These are phyloP conservation scores for Lordiphosa fenestrarum DNA, from an alignment of 2,888 invertebrate genomes.

Conservation along the genomic window DNA sequence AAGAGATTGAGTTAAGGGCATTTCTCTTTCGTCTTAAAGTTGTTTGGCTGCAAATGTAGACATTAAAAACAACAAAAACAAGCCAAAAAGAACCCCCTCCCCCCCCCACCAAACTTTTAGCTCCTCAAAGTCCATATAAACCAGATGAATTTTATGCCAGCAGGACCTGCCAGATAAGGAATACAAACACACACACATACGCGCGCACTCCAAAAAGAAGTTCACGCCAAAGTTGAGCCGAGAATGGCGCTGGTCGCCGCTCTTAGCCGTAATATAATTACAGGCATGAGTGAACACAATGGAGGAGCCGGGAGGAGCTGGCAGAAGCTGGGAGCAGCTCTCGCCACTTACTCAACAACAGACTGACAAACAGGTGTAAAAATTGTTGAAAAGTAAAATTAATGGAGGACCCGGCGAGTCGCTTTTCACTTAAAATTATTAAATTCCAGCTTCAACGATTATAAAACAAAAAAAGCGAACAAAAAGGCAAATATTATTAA, in stretches of 20 bases:
- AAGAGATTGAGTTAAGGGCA: too few relatives aligned
- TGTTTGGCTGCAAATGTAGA: too few relatives aligned
- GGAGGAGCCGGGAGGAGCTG: constrained; percentile 3
- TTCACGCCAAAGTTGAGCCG: constrained; percentile 5
- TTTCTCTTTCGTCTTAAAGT: too few relatives aligned
- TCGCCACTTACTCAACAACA: constrained; percentile 22
- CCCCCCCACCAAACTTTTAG: not conserved
- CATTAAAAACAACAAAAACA: too few relatives aligned
- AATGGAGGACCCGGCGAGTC: not conserved
- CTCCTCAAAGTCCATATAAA: constrained; percentile 17
- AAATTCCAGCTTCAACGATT: constrained; percentile 53
- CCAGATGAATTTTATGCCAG: constrained; percentile 19
- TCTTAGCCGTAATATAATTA: too few relatives aligned
- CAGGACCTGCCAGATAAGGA: too few relatives aligned
- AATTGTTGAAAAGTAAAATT: constrained; percentile 28
- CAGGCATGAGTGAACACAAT: constrained; percentile 5
- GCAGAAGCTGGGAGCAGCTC: constrained; percentile 19
- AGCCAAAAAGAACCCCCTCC: too few relatives aligned
- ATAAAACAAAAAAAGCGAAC: constrained; percentile 15
- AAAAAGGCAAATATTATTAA: constrained; percentile 48
- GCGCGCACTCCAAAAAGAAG: too few relatives aligned
- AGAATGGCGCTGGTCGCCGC: constrained; percentile 1
- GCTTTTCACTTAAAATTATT: constrained; percentile 51
- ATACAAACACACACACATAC: too few relatives aligned
- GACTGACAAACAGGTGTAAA: constrained; percentile 41